Percentiles rank a stretch among this genome's conserved stretches.
Conservation (phyloP, 2,797 vertebrate species). For the Notamacropus eugenii region DNA sequence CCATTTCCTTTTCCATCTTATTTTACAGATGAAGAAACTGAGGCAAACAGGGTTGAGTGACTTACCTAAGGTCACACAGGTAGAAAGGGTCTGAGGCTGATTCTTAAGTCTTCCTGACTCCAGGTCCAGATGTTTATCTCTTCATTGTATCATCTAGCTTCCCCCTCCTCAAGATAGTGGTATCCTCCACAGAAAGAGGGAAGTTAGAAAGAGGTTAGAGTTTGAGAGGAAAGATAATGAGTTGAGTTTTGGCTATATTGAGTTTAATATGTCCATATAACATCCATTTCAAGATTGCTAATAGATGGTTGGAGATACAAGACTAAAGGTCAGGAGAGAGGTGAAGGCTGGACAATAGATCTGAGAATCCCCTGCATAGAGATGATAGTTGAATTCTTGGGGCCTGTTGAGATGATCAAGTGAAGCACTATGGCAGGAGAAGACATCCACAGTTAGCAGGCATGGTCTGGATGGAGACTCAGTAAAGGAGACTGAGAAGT, state of each 20-base stretch:
- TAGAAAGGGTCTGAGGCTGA: too few species aligned
- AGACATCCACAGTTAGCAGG: neutral
- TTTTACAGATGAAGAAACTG: too few species aligned
- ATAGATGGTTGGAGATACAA: neutral
- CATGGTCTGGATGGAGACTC: neutral
- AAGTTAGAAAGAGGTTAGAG: neutral
- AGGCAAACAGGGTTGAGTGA: too few species aligned
- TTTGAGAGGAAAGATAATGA: neutral
- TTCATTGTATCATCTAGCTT: too few species aligned
- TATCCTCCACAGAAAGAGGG: neutral
- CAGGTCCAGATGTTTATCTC: too few species aligned
- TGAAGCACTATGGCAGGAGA: neutral
- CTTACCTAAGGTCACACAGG: too few species aligned
- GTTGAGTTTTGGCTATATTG: neutral
- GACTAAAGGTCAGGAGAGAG: neutral
- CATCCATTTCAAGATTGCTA: neutral
- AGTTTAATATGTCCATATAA: neutral
- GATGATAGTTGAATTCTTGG: neutral
- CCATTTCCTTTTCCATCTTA: too few species aligned
- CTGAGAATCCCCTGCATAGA: neutral
- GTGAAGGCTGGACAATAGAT: neutral
- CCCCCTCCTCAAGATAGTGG: neutral
- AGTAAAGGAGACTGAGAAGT: neutral
- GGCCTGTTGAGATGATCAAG: neutral
- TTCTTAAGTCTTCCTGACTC: too few species aligned